A percentile compares a stretch with the other conserved stretches of the same genome.
phyloP scores from a whole-genome alignment of 2,113 vertebrate species.

The Lathamus discolor region DNA sequence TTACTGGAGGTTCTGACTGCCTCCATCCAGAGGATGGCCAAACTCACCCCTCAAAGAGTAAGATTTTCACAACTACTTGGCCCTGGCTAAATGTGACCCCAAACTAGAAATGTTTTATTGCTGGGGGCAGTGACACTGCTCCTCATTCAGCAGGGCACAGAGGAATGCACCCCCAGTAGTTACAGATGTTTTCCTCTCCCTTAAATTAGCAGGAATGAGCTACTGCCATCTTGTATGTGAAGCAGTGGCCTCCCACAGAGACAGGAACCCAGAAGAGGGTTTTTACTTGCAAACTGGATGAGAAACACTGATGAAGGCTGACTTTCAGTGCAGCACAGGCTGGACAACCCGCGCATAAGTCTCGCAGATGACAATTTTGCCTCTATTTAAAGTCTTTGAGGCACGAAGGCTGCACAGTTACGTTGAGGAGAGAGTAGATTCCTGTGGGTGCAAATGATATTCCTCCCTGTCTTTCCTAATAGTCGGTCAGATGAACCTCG shows the following conservation, averaged over 20 bases:
- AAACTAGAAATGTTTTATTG: fast-evolving
- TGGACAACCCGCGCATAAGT: fast-evolving
- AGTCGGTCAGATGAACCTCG: neutral
- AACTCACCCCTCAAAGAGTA: neutral
- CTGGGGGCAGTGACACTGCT: neutral
- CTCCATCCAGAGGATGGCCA: neutral
- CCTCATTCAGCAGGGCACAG: neutral
- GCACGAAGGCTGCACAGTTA: neutral
- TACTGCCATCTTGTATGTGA: neutral
- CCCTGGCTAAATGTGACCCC: neutral
- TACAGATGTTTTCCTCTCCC: neutral
- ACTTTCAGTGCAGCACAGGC: neutral
- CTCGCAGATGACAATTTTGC: neutral
- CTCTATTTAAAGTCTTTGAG: neutral
- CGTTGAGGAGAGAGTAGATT: neutral
- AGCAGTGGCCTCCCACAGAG: neutral
- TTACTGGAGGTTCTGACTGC: neutral
- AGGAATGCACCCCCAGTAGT: neutral
- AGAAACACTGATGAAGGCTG: neutral
- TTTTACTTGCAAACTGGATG: neutral
- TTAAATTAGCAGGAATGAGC: neutral
- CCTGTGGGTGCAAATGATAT: neutral
- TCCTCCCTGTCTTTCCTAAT: neutral
- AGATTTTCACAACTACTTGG: neutral
- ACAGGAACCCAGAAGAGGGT: neutral